These are phyloP conservation scores for Hestina assimilis DNA, from an alignment of 1,140 invertebrate species.

Conservation along the genomic window DNA sequence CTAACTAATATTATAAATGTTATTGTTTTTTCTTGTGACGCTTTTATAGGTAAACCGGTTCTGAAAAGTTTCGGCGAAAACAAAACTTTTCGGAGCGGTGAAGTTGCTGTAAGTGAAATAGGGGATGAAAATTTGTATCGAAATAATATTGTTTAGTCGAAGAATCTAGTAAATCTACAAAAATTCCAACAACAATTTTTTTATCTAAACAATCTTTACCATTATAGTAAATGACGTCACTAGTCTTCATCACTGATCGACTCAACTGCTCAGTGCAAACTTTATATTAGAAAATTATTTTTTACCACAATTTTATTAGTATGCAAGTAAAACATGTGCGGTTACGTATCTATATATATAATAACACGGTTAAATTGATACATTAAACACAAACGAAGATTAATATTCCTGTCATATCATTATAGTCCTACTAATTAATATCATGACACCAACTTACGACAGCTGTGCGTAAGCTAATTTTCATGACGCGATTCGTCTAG, in stretches of 20 bases:
- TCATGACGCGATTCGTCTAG: constrained; percentile 8
- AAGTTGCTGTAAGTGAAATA: too few relatives aligned
- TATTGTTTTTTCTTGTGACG: too few relatives aligned
- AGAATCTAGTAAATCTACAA: too few relatives aligned
- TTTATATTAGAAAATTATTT: not conserved
- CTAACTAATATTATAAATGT: too few relatives aligned
- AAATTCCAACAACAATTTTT: too few relatives aligned
- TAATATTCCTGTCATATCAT: constrained; percentile 7
- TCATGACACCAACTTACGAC: constrained; percentile 9
- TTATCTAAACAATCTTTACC: too few relatives aligned
- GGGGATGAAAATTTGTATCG: too few relatives aligned
- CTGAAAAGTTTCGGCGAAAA: too few relatives aligned
- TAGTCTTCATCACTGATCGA: not conserved
- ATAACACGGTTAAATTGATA: not conserved
- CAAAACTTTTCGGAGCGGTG: too few relatives aligned
- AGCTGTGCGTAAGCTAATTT: constrained; percentile 17
- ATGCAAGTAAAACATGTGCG: not conserved
- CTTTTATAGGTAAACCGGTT: too few relatives aligned
- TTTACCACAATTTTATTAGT: not conserved
- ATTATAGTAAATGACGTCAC: constrained; percentile 9
- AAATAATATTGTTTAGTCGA: too few relatives aligned
- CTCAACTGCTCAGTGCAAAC: not conserved
- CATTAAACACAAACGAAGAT: not conserved
- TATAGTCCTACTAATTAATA: constrained; percentile 16
- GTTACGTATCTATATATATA: not conserved